These are phyloP conservation scores for Electrophaes corylata DNA, from an alignment of 2,888 invertebrate species.

Conservation along the genomic window DNA sequence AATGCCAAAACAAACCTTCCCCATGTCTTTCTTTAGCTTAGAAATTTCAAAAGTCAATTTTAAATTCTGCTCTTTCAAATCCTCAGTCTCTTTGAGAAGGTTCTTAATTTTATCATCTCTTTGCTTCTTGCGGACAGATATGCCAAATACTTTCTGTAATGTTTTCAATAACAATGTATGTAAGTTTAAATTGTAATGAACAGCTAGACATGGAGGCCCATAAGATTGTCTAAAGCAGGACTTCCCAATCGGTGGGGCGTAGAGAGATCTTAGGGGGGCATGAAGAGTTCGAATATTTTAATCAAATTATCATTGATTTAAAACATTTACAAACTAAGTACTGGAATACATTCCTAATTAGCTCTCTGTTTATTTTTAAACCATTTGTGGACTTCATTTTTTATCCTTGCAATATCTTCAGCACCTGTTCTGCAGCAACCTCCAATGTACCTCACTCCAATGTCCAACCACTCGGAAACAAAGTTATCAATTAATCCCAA, in stretches of 20 bases:
- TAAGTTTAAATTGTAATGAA: neutral
- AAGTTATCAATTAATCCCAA: slow-evolving; percentile 85
- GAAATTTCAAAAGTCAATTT: slow-evolving; percentile 59
- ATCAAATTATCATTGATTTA: too few species aligned
- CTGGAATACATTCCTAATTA: neutral
- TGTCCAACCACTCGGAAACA: slow-evolving; percentile 90
- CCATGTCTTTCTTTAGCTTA: slow-evolving; percentile 67
- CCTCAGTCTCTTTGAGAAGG: slow-evolving; percentile 60
- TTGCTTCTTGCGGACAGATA: slow-evolving; percentile 60
- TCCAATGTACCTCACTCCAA: slow-evolving; percentile 92
- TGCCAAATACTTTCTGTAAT: slow-evolving; percentile 74
- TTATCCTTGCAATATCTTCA: slow-evolving; percentile 88
- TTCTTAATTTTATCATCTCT: slow-evolving; percentile 61
- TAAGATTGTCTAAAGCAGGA: too few species aligned
- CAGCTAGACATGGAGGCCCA: too few species aligned
- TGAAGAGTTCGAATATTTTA: too few species aligned
- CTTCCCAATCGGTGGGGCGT: too few species aligned
- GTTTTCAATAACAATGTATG: slow-evolving; percentile 4
- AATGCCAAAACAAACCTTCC: slow-evolving; percentile 59
- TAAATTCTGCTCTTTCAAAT: slow-evolving; percentile 59
- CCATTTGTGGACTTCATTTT: slow-evolving; percentile 54
- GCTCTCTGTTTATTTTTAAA: slow-evolving; percentile 22
- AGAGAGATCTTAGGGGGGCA: too few species aligned
- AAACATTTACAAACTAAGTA: neutral
- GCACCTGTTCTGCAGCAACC: slow-evolving; percentile 95